Conservation (phyloP, 1,140 invertebrate genomes). For the Leucophenga varia region DNA sequence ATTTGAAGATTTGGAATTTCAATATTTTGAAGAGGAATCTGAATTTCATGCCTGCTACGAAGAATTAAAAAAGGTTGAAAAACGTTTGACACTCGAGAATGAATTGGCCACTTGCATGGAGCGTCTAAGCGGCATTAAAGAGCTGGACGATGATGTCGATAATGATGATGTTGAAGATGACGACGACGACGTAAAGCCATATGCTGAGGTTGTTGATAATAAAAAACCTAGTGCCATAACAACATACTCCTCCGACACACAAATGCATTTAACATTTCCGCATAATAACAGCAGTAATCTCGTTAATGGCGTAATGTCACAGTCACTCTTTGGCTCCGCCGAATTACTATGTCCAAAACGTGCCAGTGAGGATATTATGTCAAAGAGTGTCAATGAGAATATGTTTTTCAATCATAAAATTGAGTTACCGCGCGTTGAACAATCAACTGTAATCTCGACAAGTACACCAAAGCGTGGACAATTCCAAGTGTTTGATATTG, state of each 20-base stretch:
- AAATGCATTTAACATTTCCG: not conserved
- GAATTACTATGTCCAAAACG: slow-evolving; percentile 47
- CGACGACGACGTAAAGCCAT: slow-evolving; percentile 9
- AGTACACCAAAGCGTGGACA: slow-evolving; percentile 46
- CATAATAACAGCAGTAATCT: slow-evolving; percentile 20
- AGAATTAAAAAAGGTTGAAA: slow-evolving; percentile 76
- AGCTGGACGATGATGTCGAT: slow-evolving; percentile 31
- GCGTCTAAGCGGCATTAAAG: not conserved
- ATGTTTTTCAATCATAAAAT: slow-evolving; percentile 59
- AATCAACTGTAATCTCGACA: slow-evolving; percentile 1
- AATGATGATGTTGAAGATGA: slow-evolving; percentile 26
- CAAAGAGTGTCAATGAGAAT: slow-evolving; percentile 64
- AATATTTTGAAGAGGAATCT: slow-evolving; percentile 88
- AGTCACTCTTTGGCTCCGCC: slow-evolving; percentile 50
- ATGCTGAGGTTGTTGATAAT: slow-evolving; percentile 17
- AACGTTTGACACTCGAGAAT: slow-evolving; percentile 60
- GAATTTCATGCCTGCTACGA: slow-evolving; percentile 79
- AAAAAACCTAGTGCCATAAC: slow-evolving; percentile 5
- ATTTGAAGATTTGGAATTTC: slow-evolving; percentile 92
- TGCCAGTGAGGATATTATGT: slow-evolving; percentile 60
- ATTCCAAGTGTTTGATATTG: slow-evolving; percentile 35
- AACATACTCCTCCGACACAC: slow-evolving; percentile 6
- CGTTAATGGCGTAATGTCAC: slow-evolving; percentile 49
- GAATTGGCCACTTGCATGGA: slow-evolving; percentile 19
- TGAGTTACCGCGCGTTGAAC: slow-evolving; percentile 28